These are phyloP conservation scores for Bolborhynchus lineola DNA, from an alignment of 2,113 vertebrate species.

Conservation along the genomic window DNA sequence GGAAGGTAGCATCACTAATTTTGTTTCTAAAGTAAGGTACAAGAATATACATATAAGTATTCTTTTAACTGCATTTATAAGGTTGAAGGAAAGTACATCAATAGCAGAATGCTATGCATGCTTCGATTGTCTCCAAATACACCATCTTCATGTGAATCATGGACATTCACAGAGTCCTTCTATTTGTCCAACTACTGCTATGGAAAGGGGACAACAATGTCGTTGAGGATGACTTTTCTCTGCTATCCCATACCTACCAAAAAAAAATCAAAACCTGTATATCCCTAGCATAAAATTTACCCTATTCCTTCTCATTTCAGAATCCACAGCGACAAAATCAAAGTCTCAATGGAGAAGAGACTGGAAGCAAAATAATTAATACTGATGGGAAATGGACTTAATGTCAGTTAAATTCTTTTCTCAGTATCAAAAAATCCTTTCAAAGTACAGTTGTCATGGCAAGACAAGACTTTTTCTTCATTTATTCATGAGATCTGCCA, in stretches of 20 bases:
- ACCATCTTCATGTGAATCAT: neutral
- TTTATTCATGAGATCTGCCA: conserved; percentile 55
- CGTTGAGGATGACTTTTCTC: neutral
- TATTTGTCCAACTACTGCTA: neutral
- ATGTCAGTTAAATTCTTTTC: conserved; percentile 33
- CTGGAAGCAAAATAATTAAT: conserved; percentile 49
- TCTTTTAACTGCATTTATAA: neutral
- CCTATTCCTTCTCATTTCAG: neutral
- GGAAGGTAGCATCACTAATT: neutral
- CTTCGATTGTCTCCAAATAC: neutral
- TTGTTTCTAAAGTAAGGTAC: neutral
- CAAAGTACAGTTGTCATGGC: conserved; percentile 30
- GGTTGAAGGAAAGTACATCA: neutral
- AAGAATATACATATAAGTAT: neutral
- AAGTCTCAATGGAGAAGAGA: neutral
- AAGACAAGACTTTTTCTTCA: conserved; percentile 16
- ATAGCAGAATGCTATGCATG: neutral
- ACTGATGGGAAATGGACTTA: conserved; percentile 33
- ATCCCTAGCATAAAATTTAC: neutral
- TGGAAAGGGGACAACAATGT: neutral
- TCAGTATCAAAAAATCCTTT: conserved; percentile 20
- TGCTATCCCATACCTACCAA: neutral
- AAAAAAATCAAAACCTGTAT: neutral
- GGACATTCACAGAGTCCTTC: neutral
- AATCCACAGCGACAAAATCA: neutral